Evolutionary conservation across 2,113 vertebrate genomes (phyloP).

Genomic region (Lamprologus callipterus): DNA sequence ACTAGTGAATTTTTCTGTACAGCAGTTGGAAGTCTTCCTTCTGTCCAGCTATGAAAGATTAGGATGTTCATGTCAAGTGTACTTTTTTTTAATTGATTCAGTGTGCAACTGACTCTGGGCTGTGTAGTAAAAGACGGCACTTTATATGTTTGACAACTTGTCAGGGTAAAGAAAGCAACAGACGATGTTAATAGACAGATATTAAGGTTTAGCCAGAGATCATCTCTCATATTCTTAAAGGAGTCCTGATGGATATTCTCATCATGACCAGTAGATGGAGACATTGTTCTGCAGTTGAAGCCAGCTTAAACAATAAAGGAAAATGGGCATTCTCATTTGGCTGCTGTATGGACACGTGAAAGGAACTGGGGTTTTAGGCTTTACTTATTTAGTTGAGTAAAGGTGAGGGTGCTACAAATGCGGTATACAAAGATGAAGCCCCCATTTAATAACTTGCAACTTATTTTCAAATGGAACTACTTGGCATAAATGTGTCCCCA

Average conservation of each 20-base stretch:
- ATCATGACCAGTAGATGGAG: constrained; percentile 33
- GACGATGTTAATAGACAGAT: neutral
- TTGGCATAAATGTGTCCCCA: neutral
- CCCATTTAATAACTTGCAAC: neutral
- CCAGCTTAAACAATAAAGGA: neutral
- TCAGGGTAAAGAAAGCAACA: neutral
- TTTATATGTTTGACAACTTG: neutral
- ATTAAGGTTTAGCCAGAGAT: neutral
- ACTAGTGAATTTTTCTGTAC: neutral
- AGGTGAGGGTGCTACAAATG: neutral
- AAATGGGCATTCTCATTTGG: neutral
- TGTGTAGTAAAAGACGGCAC: neutral
- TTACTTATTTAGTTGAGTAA: neutral
- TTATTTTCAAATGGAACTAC: neutral
- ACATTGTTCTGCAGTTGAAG: neutral
- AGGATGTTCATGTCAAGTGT: neutral
- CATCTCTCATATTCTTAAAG: neutral
- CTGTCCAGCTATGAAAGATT: neutral
- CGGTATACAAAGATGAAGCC: neutral
- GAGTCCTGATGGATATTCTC: neutral
- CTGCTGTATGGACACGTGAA: neutral
- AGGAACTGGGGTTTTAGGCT: neutral
- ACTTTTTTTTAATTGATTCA: neutral
- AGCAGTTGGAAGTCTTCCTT: neutral
- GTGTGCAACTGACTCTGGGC: neutral